phyloP scores from a whole-genome alignment of 2,888 invertebrate genomes.

The Pantelozetes paolii region DNA sequence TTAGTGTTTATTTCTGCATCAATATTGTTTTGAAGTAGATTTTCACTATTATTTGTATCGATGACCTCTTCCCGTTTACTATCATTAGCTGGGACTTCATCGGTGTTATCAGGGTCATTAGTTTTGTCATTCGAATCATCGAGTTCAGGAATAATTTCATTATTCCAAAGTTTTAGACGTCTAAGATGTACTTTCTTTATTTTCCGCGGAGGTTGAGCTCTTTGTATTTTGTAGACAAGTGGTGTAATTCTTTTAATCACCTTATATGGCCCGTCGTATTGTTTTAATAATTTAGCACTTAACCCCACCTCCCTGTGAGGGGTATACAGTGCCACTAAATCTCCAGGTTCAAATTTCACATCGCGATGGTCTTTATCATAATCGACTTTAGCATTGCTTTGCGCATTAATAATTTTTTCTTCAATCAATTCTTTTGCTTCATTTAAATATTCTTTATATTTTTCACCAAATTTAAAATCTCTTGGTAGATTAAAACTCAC shows the following conservation, averaged over 20 bases:
- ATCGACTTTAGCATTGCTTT: neutral
- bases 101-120: no score
- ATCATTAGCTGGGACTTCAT: no score
- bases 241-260: neutral
- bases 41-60: no score
- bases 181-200: no score
- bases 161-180: no score
- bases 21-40: no score
- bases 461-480: neutral
- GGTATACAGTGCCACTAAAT: neutral
- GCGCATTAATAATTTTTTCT: neutral
- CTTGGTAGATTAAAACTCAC: neutral
- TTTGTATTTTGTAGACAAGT: neutral
- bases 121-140: no score
- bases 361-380: neutral
- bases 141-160: no score
- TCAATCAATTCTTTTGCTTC: neutral
- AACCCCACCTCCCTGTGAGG: neutral
- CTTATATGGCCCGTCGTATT: neutral
- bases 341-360: neutral
- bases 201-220: no score
- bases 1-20: no score
- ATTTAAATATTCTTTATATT: neutral
- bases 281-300: neutral
- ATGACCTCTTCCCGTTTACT: no score